Conservation (phyloP, 2,888 invertebrate genomes). For the Cylloceria caligata region DNA sequence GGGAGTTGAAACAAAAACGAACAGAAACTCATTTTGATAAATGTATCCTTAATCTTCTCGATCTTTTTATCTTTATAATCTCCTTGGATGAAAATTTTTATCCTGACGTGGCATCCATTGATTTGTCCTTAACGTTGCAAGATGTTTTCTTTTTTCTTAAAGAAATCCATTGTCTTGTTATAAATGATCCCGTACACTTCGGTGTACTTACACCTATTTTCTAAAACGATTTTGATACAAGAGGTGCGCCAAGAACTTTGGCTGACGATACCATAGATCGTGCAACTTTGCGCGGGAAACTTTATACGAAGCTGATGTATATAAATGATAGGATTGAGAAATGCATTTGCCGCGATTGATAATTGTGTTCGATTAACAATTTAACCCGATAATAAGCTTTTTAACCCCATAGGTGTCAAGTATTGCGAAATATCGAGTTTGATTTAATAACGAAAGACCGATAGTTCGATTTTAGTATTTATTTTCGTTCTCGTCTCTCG, state of each 20-base stretch:
- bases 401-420: too few relatives aligned
- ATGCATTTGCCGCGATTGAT: slow-evolving; percentile 41
- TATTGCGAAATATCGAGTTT: not conserved
- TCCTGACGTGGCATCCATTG: not conserved
- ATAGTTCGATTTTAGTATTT: not conserved
- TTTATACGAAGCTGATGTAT: slow-evolving; percentile 1
- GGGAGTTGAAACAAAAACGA: too few relatives aligned
- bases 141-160: slow-evolving; percentile 3
- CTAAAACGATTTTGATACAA: too few relatives aligned
- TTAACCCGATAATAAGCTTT: too few relatives aligned
- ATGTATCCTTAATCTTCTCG: too few relatives aligned
- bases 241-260: slow-evolving; percentile 61
- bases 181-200: slow-evolving; percentile 27
- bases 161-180: not conserved
- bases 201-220: not conserved
- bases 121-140: not conserved
- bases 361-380: slow-evolving; percentile 1
- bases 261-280: slow-evolving; percentile 49
- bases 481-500: not conserved
- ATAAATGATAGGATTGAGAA: not conserved
- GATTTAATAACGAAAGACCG: not conserved
- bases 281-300: slow-evolving; percentile 71
- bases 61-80: not conserved
- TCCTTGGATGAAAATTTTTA: not conserved
- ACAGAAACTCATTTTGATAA: too few relatives aligned